phyloP scores from a whole-genome alignment of 2,113 vertebrate species.

The Gopherus flavomarginatus region DNA sequence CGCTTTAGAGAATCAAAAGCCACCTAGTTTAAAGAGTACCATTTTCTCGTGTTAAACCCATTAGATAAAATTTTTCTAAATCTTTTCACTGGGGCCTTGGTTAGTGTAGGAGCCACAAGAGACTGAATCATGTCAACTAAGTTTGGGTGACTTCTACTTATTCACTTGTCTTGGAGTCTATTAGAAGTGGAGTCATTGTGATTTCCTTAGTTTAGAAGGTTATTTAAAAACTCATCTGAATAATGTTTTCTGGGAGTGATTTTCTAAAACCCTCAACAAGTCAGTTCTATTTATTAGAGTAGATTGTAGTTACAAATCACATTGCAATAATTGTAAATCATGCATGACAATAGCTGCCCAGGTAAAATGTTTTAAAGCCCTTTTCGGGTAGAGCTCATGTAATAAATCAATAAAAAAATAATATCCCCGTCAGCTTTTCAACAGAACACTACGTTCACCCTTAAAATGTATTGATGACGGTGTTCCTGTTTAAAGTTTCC shows the following conservation, averaged over 20 bases:
- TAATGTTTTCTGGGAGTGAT: background rate
- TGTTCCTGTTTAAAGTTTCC: conserved; percentile 27
- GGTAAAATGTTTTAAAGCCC: background rate
- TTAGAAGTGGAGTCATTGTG: background rate
- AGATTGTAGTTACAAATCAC: background rate
- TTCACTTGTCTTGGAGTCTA: background rate
- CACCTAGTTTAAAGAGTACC: accelerated
- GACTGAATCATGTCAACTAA: background rate
- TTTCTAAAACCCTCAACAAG: background rate
- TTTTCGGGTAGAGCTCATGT: background rate
- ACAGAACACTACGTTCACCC: conserved; percentile 1
- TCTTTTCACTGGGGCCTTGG: background rate
- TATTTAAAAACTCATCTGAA: accelerated
- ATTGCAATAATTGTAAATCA: background rate
- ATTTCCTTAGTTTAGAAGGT: background rate
- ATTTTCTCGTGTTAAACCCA: background rate
- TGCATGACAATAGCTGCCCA: background rate
- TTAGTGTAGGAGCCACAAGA: background rate
- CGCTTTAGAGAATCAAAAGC: accelerated
- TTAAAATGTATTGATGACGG: background rate
- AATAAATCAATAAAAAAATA: background rate
- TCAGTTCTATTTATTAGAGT: background rate
- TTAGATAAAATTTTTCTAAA: background rate
- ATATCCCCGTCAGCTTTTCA: background rate
- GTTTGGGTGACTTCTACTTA: background rate